phyloP scores from a whole-genome alignment of 2,113 vertebrate genomes.

The Ovibos moschatus region DNA sequence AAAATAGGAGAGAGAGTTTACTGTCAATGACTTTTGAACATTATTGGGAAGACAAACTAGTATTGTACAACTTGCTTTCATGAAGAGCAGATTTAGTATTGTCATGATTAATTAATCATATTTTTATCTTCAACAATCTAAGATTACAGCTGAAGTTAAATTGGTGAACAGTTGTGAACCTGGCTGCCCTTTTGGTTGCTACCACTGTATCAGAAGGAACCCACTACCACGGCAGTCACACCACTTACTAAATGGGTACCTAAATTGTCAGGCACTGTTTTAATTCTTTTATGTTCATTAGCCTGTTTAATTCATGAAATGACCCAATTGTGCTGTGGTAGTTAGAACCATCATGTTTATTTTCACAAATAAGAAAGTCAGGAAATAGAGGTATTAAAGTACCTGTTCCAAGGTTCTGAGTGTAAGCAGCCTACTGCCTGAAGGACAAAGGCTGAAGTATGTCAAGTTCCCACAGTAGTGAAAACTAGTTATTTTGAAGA shows the following conservation, averaged over 20 bases:
- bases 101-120: background rate
- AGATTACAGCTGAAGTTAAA: background rate
- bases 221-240: background rate
- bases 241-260: background rate
- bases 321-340: background rate
- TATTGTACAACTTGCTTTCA: background rate
- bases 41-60: background rate
- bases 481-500: background rate
- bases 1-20: background rate
- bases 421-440: background rate
- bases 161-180: background rate
- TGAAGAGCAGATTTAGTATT: background rate
- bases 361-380: background rate
- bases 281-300: background rate
- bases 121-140: background rate
- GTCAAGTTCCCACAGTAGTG: background rate
- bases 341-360: background rate
- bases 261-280: background rate
- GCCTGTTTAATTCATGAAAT: background rate
- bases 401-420: background rate
- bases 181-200: background rate
- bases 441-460: background rate
- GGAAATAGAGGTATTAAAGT: background rate
- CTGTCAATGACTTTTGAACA: background rate
- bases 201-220: background rate